Base-by-base conservation (phyloP, 2,113 vertebrate species). In the Chionomys nivalis region DNA sequence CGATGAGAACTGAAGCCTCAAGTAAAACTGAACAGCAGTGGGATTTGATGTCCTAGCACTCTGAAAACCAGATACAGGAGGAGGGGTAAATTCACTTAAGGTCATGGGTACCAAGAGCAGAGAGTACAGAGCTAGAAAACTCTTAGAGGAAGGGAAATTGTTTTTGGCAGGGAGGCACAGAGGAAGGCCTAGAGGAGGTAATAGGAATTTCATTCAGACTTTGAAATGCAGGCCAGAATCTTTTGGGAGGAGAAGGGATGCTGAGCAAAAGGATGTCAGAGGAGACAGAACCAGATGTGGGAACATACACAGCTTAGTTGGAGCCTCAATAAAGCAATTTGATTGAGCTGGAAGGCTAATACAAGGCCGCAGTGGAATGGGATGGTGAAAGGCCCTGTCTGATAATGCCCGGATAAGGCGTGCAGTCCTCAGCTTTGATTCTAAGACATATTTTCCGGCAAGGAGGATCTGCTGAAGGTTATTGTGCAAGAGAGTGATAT, bases 361-460 rank as follows among this genome's bases (percentile, higher is more conserved):
- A 23, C 24, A 79, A 94, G 78, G 75, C 39, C 1, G 4, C 73
- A 72, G 68, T 52, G 49, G 77, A 94, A 75, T 14, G 9, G 24
- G 47, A 63, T 93, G 83, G 87, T 91, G 75, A 95, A 97, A 96
- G 83, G 28, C 55, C n/a, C 31, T 6, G 61, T 72, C 90, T 93
- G 92, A 92, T 82, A 81, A 82, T 61, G 76, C 77, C 4, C 0
- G 1, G 52, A 61, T 39, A n/a, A 83, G 86, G 68, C 14, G 44
- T 61, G 68, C 39, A 44, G 76, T 93, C 88, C 90, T 93, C 31
- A 36, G 55, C 42, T 36, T 76, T 94, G 52, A 85, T 90, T 97
- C 55, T 44, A 81, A 92, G 83, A 33, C 2, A 0, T 87, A 39
- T 95, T n/a, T 79, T 36, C 21, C 79, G 39, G 75, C 44, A 89